Evolutionary conservation across 2,888 invertebrate genomes (phyloP), one percentile per base, ranked within the genome.

Genomic region (Scaptomyza tumidula): DNA sequence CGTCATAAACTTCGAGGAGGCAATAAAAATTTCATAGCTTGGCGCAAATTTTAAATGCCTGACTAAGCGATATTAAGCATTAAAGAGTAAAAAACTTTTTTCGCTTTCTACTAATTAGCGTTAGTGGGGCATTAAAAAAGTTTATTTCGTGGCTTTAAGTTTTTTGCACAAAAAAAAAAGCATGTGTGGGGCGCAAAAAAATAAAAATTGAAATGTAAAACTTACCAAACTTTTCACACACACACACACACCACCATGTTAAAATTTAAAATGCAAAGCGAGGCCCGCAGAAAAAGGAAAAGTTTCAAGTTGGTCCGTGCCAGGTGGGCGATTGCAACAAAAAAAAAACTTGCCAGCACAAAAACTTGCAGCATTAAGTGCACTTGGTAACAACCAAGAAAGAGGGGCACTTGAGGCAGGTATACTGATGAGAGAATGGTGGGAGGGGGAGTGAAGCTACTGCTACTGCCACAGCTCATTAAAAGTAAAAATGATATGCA

Each of bases 401-500:
- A 13, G n/a, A 11, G 14, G 19, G 48, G 24, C 50, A 14, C n/a
- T 16, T 2, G 41, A 0, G 16, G 16, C 16, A 16, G 16, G 41
- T 16, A 41, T 41, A 41, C 16, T 16, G 16, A 39, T 9, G 39
- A 6, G 6, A 9, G 16, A 16, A 10, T 16, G 16, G 41, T 1
- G 4, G 16, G 41, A 33, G 3, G 1, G 3, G 24, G 29, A 10
- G 9, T 9, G 16, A 41, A 41, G 11, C 71, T 72, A 75, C 68
- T 83, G 84, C 63, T 83, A 81, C 63, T 75, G 69, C 63, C 67
- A 41, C 41, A 79, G 83, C 83, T 83, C 83, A 83, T 83, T 83
- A 83, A 83, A 83, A 83, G 70, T 72, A 87, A 83, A 87, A 83
- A 83, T 83, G 76, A 87, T 83, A 83, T 83, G 83, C 83, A 83